Evolutionary conservation across 1,140 invertebrate genomes (phyloP).

Genomic region (Meloidogyne exigua): DNA sequence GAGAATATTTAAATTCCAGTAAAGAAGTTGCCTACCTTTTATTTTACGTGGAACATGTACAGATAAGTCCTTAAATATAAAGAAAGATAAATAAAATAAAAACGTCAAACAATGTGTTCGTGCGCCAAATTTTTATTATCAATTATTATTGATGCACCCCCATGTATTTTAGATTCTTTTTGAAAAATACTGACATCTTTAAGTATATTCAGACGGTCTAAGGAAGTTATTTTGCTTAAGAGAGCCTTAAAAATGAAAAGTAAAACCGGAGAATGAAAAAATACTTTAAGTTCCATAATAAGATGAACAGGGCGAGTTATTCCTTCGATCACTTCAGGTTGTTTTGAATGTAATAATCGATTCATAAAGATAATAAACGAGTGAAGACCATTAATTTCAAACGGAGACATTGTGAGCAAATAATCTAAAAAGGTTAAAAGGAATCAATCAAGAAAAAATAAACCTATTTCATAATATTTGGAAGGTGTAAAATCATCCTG

Average conservation of each 20-base stretch:
- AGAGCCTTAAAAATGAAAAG: constrained; percentile 2
- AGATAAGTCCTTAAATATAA: neutral
- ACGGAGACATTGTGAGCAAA: constrained; percentile 7
- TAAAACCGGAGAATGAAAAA: too few species aligned
- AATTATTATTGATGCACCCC: neutral
- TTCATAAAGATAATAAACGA: constrained; percentile 21
- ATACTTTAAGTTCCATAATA: constrained; percentile 29
- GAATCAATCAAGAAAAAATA: neutral
- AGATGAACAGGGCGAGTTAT: constrained; percentile 38
- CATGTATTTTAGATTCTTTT: neutral
- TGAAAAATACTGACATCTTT: neutral
- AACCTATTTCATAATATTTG: constrained; percentile 33
- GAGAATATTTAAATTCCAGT: neutral
- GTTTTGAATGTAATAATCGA: constrained; percentile 34
- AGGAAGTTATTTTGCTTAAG: constrained; percentile 9
- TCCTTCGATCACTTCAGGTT: constrained; percentile 31
- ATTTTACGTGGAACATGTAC: neutral
- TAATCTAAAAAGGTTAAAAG: constrained; percentile 20
- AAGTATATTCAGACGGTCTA: neutral
- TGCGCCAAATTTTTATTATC: neutral
- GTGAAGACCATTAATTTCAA: constrained; percentile 35
- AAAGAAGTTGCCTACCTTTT: neutral
- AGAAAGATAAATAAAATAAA: neutral
- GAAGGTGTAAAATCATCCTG: constrained; percentile 24
- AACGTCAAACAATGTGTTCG: neutral